phyloP scores from a whole-genome alignment of 2,797 vertebrate species.

The Trachops cirrhosus region DNA sequence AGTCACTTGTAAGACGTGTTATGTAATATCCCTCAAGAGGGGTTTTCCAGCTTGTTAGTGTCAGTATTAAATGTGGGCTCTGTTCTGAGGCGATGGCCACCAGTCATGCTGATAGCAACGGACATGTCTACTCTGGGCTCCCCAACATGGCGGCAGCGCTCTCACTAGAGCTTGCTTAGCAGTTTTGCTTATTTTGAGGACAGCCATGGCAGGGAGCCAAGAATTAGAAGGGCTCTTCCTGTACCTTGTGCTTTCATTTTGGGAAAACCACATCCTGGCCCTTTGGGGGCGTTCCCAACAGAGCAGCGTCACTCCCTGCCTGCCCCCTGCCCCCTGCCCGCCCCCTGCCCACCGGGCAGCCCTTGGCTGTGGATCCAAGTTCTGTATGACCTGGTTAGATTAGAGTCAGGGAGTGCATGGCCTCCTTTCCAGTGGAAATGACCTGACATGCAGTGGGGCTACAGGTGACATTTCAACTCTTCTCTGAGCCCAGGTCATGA shows the following conservation, averaged over 20 bases:
- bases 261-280: neutral
- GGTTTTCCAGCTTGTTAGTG: neutral
- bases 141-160: neutral
- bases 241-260: neutral
- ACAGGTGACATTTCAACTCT: neutral
- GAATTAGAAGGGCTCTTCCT: neutral
- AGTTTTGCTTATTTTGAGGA: neutral
- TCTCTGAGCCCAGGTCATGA: neutral
- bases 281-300: neutral
- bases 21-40: neutral
- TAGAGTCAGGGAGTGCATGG: neutral
- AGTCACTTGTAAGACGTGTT: neutral
- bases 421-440: neutral
- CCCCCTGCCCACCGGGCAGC: neutral
- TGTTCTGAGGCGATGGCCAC: neutral
- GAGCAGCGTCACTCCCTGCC: neutral
- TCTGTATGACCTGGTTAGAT: neutral
- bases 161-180: neutral
- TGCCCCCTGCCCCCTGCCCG: neutral
- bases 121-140: neutral
- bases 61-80: conserved; percentile 42
- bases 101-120: neutral
- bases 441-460: neutral
- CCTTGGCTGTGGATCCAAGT: neutral
- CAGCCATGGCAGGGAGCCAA: neutral